A percentile compares a stretch with the other conserved stretches of the same genome.
Evolutionary conservation across 30 jellyfish, hydroid and myxozoan species (phyloP).

Genomic region (Chironex yamaguchii): DNA sequence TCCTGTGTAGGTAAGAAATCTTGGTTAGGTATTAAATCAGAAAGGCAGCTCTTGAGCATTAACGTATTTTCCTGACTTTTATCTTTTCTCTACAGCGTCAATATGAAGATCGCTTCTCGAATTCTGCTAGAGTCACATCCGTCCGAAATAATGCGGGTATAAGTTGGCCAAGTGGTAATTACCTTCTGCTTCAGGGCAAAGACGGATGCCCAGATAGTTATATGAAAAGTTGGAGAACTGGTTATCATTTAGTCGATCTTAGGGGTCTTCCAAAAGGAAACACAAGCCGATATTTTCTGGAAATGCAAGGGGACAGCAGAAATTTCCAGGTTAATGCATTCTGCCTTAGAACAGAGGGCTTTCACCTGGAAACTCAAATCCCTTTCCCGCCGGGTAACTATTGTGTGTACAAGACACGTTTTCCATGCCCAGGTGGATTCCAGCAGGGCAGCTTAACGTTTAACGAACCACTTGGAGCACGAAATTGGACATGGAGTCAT

Average conservation of each 20-base stretch:
- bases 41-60: too few species aligned
- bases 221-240: constrained; percentile 28
- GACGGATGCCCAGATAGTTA: constrained; percentile 49
- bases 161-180: constrained; percentile 66
- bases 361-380: neutral
- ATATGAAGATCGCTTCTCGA: too few species aligned
- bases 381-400: constrained; percentile 61
- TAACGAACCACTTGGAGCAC: constrained; percentile 5
- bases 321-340: constrained; percentile 57
- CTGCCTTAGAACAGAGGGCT: constrained; percentile 25
- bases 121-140: too few species aligned
- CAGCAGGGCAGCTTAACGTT: constrained; percentile 43
- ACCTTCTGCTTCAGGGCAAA: constrained; percentile 54
- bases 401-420: constrained; percentile 45
- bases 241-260: constrained; percentile 48
- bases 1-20: too few species aligned
- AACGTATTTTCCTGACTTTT: too few species aligned
- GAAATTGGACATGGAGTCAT: constrained; percentile 59
- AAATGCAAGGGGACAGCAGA: constrained; percentile 6
- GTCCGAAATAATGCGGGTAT: too few species aligned
- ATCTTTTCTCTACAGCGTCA: too few species aligned
- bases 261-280: neutral
- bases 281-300: neutral
- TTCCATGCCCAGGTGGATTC: constrained; percentile 53
- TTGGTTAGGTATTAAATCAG: too few species aligned